These are phyloP conservation scores for Erannis defoliaria DNA, from an alignment of 2,888 invertebrate genomes.

Conservation along the genomic window DNA sequence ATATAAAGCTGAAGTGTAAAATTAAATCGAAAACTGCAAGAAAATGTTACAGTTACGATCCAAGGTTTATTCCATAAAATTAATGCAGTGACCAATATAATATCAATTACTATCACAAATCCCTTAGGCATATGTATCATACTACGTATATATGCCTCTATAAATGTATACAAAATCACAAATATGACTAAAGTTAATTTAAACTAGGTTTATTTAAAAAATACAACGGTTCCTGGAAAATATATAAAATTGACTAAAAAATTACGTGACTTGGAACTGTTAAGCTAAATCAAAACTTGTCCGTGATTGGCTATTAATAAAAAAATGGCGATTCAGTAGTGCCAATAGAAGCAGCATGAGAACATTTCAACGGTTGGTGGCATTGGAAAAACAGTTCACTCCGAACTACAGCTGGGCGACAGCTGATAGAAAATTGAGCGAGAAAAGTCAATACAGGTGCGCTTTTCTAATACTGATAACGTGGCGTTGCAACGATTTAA, in stretches of 20 bases:
- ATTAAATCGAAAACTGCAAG: not conserved
- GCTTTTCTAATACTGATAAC: constrained; percentile 61
- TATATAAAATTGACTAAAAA: not conserved
- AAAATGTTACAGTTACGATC: not conserved
- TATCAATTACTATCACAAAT: no score
- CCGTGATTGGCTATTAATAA: constrained; percentile 63
- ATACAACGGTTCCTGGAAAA: not conserved
- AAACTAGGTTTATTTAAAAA: no score
- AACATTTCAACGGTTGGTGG: constrained; percentile 60
- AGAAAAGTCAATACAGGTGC: constrained; percentile 76
- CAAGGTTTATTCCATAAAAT: no score
- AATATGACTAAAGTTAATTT: no score
- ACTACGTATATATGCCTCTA: no score
- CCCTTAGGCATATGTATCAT: no score
- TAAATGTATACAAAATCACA: not conserved
- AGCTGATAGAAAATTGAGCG: constrained; percentile 82
- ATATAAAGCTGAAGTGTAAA: not conserved
- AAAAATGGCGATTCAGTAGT: constrained; percentile 51
- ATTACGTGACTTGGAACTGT: constrained; percentile 55
- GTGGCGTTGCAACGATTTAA: constrained; percentile 55
- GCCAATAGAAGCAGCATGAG: constrained; percentile 45
- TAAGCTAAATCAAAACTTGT: constrained; percentile 49
- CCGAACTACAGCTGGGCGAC: constrained; percentile 79
- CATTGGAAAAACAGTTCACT: constrained; percentile 60
- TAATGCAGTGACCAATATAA: no score